Evolutionary conservation across 2,888 invertebrate genomes (phyloP), one percentile per base, ranked within the genome.

Genomic region (Rhagonycha fulva): DNA sequence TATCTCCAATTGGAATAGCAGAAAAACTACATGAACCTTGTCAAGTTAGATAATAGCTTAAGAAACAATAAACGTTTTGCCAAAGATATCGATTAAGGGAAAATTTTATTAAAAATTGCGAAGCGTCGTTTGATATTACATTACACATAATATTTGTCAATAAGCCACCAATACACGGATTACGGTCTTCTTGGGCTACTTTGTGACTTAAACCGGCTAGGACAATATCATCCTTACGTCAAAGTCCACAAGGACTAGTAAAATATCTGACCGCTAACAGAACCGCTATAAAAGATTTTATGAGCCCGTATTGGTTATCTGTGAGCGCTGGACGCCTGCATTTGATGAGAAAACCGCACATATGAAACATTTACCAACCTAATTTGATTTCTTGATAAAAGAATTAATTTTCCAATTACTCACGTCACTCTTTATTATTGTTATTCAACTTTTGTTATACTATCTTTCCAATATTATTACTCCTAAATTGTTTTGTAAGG

Each of bases 251-350:
- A 76, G 74, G 76, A 72, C 73, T 61, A 66, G 14, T 69, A 66
- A 69, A 60, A 23, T 67, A 71, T 69, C 66, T 28, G 68, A 78
- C 74, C 75, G 77, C 70, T 76, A 76, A 71, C 78, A 74, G 70
- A 78, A 77, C 80, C 79, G 80, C 80, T 79, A 81, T 83, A 83
- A 83, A 83, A 81, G 79, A 78, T 82, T 83, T 83, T 83, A 83
- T 80, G 82, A 82, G 79, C 80, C 78, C 79, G 82, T 83, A 83
- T 83, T 82, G 82, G 83, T 83, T 82, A 82, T 82, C 82, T 82
- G 81, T 79, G 80, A 78, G 79, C 78, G 76, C 75, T 76, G 76
- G 75, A 76, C 76, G 76, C 74, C 74, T 74, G 75, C 78, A 72
- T 77, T 76, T 76, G 78, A 78, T 78, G 78, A 76, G 78, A 76